These are phyloP conservation scores for Sphecodes monilicornis DNA, from an alignment of 2,888 invertebrate species.

Conservation along the genomic window DNA sequence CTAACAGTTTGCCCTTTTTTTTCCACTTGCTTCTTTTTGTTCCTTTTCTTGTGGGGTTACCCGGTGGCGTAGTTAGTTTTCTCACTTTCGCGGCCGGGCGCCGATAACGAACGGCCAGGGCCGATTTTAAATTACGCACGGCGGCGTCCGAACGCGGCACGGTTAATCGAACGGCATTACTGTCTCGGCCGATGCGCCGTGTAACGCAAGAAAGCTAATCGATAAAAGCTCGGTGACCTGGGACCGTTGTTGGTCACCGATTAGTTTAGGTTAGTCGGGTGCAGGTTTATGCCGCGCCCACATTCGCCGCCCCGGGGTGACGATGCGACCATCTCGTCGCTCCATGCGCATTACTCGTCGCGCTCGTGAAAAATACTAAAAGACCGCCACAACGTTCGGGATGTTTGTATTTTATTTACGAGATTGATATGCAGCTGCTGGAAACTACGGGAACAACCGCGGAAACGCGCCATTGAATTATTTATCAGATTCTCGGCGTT, in stretches of 20 bases:
- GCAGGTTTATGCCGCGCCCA: conserved; percentile 50
- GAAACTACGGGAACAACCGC: background rate
- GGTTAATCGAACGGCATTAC: conserved; percentile 68
- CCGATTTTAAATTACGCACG: conserved; percentile 58
- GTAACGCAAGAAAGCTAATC: conserved; percentile 75
- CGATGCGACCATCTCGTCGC: background rate
- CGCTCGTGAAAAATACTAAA: background rate
- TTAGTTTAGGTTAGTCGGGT: conserved; percentile 70
- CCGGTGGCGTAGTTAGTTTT: conserved; percentile 29
- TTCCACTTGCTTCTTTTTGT: background rate
- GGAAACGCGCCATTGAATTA: background rate
- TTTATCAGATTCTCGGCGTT: background rate
- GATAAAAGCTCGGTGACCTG: conserved; percentile 70
- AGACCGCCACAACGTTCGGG: background rate
- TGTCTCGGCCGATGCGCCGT: conserved; percentile 57
- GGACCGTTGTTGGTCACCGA: conserved; percentile 64
- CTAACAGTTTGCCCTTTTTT: background rate
- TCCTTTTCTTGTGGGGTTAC: background rate
- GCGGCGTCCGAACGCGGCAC: background rate
- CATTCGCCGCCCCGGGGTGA: background rate
- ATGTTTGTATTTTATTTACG: background rate
- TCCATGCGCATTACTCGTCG: background rate
- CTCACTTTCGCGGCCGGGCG: conserved; percentile 41
- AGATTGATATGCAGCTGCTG: background rate
- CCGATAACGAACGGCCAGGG: conserved; percentile 43